Percentiles rank a stretch among this genome's conserved stretches.
Conservation (phyloP, 2,888 invertebrate species). For the Cryptus viduatorius region DNA sequence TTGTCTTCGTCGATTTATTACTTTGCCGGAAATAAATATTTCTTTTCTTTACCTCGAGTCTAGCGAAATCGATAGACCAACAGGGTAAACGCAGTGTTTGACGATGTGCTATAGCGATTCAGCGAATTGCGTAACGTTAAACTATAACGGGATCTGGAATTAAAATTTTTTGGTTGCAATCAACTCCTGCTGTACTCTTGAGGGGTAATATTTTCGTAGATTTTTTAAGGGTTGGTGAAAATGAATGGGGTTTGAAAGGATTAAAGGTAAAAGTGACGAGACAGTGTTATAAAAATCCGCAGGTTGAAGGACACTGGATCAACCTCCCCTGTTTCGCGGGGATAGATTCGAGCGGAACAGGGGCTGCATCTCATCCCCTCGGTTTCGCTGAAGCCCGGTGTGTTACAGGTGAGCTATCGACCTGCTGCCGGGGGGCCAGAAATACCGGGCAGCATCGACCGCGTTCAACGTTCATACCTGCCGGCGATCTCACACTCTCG, state of each 20-base stretch:
- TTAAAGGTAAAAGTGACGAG: conserved; percentile 1
- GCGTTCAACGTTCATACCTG: conserved; percentile 78
- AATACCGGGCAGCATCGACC: conserved; percentile 85
- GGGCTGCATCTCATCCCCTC: conserved; percentile 60
- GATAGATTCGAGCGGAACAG: conserved; percentile 15
- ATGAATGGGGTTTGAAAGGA: neutral
- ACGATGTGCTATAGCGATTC: too few relatives aligned
- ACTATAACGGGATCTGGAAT: too few relatives aligned
- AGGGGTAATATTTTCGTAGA: neutral
- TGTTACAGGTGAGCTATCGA: conserved; percentile 83
- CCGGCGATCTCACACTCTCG: conserved; percentile 59
- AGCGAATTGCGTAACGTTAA: too few relatives aligned
- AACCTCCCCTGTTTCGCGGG: conserved; percentile 58
- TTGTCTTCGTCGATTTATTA: too few relatives aligned
- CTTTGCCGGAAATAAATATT: too few relatives aligned
- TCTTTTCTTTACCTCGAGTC: too few relatives aligned
- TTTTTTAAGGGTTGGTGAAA: neutral
- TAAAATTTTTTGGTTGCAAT: too few relatives aligned
- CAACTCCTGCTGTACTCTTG: too few relatives aligned
- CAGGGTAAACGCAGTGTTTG: too few relatives aligned
- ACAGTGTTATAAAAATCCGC: conserved; percentile 29
- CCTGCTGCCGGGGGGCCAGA: conserved; percentile 81
- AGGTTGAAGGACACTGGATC: conserved; percentile 72
- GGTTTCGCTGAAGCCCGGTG: conserved; percentile 63
- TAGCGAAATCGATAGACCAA: too few relatives aligned